Evolutionary conservation across 2,113 vertebrate species (phyloP).

Genomic region (Pristiophorus japonicus): DNA sequence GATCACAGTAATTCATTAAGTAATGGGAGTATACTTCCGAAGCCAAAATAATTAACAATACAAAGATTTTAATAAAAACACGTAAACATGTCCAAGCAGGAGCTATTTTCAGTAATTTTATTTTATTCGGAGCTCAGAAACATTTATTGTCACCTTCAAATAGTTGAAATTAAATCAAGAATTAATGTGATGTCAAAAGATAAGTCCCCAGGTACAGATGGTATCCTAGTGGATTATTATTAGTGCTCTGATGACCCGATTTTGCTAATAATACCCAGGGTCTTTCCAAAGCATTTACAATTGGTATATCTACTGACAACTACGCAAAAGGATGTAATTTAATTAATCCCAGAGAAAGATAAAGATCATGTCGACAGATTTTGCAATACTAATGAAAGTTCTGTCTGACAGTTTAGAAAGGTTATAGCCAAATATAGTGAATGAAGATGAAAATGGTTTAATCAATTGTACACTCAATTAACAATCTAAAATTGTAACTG

Average conservation of each 20-base stretch:
- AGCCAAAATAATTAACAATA: background rate
- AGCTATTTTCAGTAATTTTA: background rate
- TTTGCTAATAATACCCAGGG: background rate
- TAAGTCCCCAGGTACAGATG: background rate
- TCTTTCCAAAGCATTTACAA: background rate
- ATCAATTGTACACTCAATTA: background rate
- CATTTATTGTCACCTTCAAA: background rate
- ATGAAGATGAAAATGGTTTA: background rate
- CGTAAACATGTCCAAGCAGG: background rate
- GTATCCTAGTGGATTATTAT: background rate
- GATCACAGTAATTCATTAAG: too few species aligned
- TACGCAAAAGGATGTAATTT: background rate
- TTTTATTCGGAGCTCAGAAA: background rate
- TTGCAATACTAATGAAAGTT: background rate
- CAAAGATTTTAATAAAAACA: constrained; percentile 2
- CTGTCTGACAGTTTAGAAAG: background rate
- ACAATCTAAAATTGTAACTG: background rate
- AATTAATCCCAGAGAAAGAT: background rate
- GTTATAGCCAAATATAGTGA: background rate
- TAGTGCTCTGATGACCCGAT: background rate
- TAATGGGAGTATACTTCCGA: background rate
- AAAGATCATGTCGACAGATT: background rate
- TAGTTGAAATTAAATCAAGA: background rate
- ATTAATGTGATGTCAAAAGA: background rate
- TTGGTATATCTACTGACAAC: background rate